A percentile compares a stretch with the other conserved stretches of the same genome.
Evolutionary conservation across 2,888 invertebrate genomes (phyloP).

Genomic region (Drosophila dives): DNA sequence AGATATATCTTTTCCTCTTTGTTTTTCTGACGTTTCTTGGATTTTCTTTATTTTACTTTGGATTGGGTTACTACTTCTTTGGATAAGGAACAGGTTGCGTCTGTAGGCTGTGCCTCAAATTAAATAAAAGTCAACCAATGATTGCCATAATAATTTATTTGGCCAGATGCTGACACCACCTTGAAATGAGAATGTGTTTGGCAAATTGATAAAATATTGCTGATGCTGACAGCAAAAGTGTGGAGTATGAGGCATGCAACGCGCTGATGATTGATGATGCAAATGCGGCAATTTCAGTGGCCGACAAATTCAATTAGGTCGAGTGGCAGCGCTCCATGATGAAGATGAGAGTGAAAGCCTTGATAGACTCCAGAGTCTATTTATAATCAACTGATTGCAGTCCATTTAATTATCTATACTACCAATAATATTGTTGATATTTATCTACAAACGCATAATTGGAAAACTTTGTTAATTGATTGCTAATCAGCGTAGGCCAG

Average conservation of each 20-base stretch:
- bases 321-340: slow-evolving; percentile 31
- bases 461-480: background rate
- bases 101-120: slow-evolving; percentile 40
- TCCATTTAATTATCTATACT: background rate
- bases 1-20: slow-evolving; percentile 15
- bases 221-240: slow-evolving; percentile 56
- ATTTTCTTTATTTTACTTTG: background rate
- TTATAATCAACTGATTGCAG: slow-evolving; percentile 15
- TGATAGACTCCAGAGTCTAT: background rate
- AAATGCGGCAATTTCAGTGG: slow-evolving; percentile 33
- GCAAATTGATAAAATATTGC: slow-evolving; percentile 75
- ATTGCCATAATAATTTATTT: slow-evolving; percentile 76
- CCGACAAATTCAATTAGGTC: slow-evolving; percentile 67
- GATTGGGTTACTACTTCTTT: slow-evolving; percentile 23
- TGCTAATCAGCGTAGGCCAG: background rate
- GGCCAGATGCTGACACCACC: slow-evolving; percentile 26
- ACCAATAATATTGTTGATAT: background rate
- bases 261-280: slow-evolving; percentile 66
- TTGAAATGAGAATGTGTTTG: slow-evolving; percentile 45
- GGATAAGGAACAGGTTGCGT: slow-evolving; percentile 1
- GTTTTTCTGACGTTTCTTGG: background rate
- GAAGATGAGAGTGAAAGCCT: slow-evolving; percentile 27
- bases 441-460: background rate
- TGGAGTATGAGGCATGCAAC: slow-evolving; percentile 37
- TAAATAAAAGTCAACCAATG: slow-evolving; percentile 78